phyloP scores from a whole-genome alignment of 2,113 vertebrate species.

The Datnioides undecimradiatus region DNA sequence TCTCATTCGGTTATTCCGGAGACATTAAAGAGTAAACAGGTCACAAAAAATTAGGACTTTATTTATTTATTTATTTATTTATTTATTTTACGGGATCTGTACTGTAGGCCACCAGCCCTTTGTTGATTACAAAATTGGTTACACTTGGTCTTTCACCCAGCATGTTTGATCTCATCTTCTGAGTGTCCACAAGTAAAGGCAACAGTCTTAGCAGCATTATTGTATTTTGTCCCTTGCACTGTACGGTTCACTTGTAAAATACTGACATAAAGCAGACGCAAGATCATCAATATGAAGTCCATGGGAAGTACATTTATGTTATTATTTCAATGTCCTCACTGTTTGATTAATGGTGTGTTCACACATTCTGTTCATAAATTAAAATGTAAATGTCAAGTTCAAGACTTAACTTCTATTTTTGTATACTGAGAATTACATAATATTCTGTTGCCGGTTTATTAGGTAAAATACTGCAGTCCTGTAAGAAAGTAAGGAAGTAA shows the following conservation, averaged over 20 bases:
- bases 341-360: not conserved
- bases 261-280: not conserved
- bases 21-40: not conserved
- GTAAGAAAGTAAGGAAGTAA: too few species aligned
- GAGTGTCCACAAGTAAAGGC: not conserved
- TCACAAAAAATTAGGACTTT: too few species aligned
- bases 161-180: not conserved
- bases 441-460: not conserved
- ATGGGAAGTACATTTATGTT: too few species aligned
- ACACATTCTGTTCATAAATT: not conserved
- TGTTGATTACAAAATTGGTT: not conserved
- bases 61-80: not conserved
- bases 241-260: not conserved
- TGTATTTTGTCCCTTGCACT: not conserved
- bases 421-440: not conserved
- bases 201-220: not conserved
- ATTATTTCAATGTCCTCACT: not conserved
- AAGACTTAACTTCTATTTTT: not conserved
- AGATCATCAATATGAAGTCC: not conserved
- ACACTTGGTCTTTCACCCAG: not conserved
- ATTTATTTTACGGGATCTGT: not conserved
- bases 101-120: not conserved
- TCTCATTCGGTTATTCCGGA: constrained; percentile 2
- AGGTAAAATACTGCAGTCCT: not conserved
- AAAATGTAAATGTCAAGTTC: not conserved